phyloP scores from a whole-genome alignment of 2,113 vertebrate genomes.

The Embiotoca jacksoni region DNA sequence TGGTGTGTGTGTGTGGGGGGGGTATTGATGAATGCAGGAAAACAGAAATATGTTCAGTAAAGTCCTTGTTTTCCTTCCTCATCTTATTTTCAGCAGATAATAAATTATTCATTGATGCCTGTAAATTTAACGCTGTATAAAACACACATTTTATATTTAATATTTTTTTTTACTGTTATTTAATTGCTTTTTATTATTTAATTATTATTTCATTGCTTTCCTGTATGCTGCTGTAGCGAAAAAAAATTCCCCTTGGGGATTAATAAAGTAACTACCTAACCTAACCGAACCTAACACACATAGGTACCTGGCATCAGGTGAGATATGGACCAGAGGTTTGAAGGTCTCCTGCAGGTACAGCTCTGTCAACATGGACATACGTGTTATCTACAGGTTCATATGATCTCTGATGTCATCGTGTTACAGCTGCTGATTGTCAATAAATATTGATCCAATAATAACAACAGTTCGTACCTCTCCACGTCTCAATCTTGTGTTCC shows the following conservation, averaged over 20 bases:
- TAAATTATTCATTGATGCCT: neutral
- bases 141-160: neutral
- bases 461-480: constrained; percentile 87
- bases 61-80: neutral
- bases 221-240: no score
- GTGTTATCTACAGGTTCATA: no score
- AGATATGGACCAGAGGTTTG: constrained; percentile 98
- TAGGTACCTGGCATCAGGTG: constrained; percentile 94
- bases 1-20: neutral
- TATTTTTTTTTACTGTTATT: no score
- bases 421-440: no score
- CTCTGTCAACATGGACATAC: constrained; percentile 82
- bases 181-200: no score
- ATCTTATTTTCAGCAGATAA: constrained; percentile 13
- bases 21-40: no score
- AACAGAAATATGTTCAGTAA: no score
- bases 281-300: neutral
- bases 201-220: no score
- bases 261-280: no score
- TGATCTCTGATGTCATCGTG: no score
- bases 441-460: no score
- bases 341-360: constrained; percentile 99
- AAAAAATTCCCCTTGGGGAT: no score
- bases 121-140: neutral
- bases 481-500: constrained; percentile 98